Conservation (phyloP, 2,888 invertebrate species). For the Tupiocoris notatus region DNA sequence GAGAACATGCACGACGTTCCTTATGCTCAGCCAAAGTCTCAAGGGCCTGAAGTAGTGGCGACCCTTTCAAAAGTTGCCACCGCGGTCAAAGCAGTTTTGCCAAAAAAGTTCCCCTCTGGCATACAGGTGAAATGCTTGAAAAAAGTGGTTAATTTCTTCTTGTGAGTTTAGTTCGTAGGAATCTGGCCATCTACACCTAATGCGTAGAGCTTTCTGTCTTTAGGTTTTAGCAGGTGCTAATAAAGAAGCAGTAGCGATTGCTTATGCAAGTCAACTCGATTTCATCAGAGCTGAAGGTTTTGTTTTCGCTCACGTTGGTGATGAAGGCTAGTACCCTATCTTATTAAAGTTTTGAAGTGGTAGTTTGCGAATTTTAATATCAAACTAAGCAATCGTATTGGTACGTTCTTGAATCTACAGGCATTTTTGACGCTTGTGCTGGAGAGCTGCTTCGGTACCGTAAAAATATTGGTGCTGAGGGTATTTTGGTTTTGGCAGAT, state of each 20-base stretch:
- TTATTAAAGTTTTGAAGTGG: no score
- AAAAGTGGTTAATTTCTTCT: background rate
- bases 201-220: background rate
- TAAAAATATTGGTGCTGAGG: constrained; percentile 64
- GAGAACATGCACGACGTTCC: constrained; percentile 82
- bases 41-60: constrained; percentile 68
- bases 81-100: constrained; percentile 60
- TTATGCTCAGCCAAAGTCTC: constrained; percentile 60
- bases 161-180: background rate
- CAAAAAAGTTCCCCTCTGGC: constrained; percentile 60
- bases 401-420: no score
- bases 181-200: background rate
- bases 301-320: constrained; percentile 75
- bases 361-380: no score
- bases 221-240: constrained; percentile 75
- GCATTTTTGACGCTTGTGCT: constrained; percentile 68
- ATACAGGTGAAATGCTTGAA: constrained; percentile 58
- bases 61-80: constrained; percentile 65
- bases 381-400: no score
- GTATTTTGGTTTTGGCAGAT: constrained; percentile 70
- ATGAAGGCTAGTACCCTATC: constrained; percentile 65
- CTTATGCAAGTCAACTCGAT: constrained; percentile 66
- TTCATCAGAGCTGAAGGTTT: constrained; percentile 77
- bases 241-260: constrained; percentile 71
- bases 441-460: constrained; percentile 70